Evolutionary conservation across 2,888 invertebrate species (phyloP), one percentile per base, ranked within the genome.

Genomic region (Plebejus melissa): DNA sequence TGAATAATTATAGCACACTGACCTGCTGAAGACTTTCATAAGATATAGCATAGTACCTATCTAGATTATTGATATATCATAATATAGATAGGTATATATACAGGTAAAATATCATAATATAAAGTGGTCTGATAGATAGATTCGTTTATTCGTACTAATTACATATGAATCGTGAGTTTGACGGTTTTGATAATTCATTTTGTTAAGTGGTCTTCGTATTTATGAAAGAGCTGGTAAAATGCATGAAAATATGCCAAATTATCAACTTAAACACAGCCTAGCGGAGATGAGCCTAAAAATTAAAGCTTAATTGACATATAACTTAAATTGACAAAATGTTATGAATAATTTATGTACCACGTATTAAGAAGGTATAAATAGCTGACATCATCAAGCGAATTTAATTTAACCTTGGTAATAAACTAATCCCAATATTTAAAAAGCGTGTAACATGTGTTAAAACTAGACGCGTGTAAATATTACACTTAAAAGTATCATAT

Each of bases 361-460:
- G 2, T 32, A 50, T 16, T 1, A 2, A 11, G 2, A 46, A 46
- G 2, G 7, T 22, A 58, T 0, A 9, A 28, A 9, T 60, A 60
- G 22, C 60, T 60, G 60, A 60, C 60, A 60, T 60, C 60, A 60
- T 28, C 58, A 58, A 9, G 4, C 11, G 28, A 11, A 60, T 11
- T 58, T n/a, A 6, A 5, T 28, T 9, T 60, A 11, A 32, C 65
- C 32, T 36, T 36, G 65, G 65, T 65, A 36, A 65, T 13, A 65
- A 65, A 65, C 16, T 65, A 65, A 65, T 32, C 65, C 32, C 13
- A 65, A 65, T 65, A 65, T 65, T 65, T 65, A 32, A 32, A 65
- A 65, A 65, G 32, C 65, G 65, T 32, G 65, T 65, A 65, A 65
- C 4, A 54, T 16, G 16, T 54, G 54, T 13, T 32, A 32, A 65